Percentiles rank a stretch among this genome's conserved stretches.
phyloP scores from a whole-genome alignment of 2,888 invertebrate species.

The Pammene aurita region DNA sequence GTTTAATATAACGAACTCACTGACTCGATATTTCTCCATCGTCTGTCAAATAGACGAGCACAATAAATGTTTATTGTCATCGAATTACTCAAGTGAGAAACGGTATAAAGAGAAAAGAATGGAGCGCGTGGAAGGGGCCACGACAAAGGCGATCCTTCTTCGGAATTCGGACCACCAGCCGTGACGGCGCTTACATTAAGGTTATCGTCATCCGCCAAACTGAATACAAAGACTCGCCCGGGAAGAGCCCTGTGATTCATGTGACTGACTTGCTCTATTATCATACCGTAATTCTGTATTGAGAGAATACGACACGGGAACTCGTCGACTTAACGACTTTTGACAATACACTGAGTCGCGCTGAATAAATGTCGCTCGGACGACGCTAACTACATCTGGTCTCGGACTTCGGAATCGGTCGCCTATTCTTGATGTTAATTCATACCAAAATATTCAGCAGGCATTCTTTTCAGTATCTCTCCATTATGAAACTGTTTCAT shows the following conservation, averaged over 20 bases:
- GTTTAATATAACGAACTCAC: conserved; percentile 70
- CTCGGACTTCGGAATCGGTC: background rate
- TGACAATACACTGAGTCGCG: conserved; percentile 26
- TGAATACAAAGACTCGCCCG: conserved; percentile 76
- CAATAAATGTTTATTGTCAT: conserved; percentile 83
- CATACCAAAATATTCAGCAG: no score
- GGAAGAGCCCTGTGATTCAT: conserved; percentile 77
- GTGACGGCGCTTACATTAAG: conserved; percentile 83
- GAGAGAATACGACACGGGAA: conserved; percentile 59
- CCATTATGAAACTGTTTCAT: no score
- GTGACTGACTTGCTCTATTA: conserved; percentile 70
- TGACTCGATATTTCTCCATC: conserved; percentile 78
- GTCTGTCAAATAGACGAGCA: conserved; percentile 79
- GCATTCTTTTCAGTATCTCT: no score
- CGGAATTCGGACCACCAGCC: conserved; percentile 75
- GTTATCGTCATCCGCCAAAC: conserved; percentile 82
- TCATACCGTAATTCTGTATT: conserved; percentile 69
- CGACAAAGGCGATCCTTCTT: conserved; percentile 81
- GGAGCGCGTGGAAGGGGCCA: conserved; percentile 75
- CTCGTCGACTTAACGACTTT: conserved; percentile 51
- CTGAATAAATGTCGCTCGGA: conserved; percentile 21
- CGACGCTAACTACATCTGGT: conserved; percentile 6
- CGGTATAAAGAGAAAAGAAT: conserved; percentile 81
- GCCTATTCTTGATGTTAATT: no score
- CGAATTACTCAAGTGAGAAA: conserved; percentile 82